Base-by-base conservation (phyloP, 2,797 vertebrate genomes). In the Spondyliosoma cantharus region DNA sequence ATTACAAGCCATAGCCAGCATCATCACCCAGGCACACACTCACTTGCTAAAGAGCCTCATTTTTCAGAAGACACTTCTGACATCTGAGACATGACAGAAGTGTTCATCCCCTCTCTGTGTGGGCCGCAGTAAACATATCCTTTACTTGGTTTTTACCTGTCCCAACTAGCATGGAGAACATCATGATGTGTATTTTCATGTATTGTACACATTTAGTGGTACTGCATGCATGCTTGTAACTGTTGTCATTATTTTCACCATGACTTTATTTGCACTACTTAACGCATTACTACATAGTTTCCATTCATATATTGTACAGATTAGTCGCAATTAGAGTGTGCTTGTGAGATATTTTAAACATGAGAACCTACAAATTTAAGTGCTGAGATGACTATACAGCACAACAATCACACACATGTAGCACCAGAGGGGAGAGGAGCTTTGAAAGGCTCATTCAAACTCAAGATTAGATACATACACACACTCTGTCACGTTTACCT, bases 1-100 rank as follows among this genome's bases (percentile, higher is more conserved):
- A 93, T 91, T 76, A 91, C 72, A 89, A 24, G 76, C 61, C 24
- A 4, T 56, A 61, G 64, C 11, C 32, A 50, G 66, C 79, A 63
- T 78, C 37, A 37, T 37, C 37, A 37, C 11, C 37, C 11, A 13
- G 0, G 54, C 45, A 76, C 72, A 67, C 32, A 52, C 42, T 64
- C 58, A 57, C 69, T 29, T 53, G 61, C 57, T 25, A 76, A 45
- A 56, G 20, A 69, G 53, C 32, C 71, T 76, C 46, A 29, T 70
- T 79, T 73, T 77, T 69, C 48, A 48, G 45, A 54, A 71, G 17
- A 78, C 61, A 45, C 61, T 64, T 27, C 53, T 61, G 65, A 81
- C 58, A 87, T 70, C 24, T 83, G 68, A 84, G 65, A 62, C 14
- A 2, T 71, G 61, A 81, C 60, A 59, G 59, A 0, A 4, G 13